Percentiles rank a stretch among this genome's conserved stretches.
These are phyloP conservation scores for Ataeniobius toweri DNA, from an alignment of 2,797 vertebrate genomes.

Conservation along the genomic window DNA sequence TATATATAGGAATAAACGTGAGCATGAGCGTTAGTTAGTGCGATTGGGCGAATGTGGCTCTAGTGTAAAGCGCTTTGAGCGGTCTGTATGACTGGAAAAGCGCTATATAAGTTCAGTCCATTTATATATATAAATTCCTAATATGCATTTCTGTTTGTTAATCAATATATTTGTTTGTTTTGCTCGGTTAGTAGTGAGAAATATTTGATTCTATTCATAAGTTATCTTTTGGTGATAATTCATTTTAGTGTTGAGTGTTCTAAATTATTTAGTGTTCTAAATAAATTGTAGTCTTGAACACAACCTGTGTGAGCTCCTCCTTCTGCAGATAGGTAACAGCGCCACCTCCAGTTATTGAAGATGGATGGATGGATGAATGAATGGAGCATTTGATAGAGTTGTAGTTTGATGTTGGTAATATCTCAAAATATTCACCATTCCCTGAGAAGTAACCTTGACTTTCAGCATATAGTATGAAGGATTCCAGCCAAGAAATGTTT, in stretches of 20 bases:
- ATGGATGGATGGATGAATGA: too few relatives aligned
- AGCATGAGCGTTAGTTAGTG: too few relatives aligned
- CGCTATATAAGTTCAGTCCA: too few relatives aligned
- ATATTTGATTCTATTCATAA: background rate
- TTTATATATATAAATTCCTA: too few relatives aligned
- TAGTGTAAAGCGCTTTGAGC: too few relatives aligned
- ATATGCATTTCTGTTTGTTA: background rate
- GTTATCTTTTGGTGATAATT: background rate
- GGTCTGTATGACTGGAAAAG: too few relatives aligned
- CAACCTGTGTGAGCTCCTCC: background rate
- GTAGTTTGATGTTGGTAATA: background rate
- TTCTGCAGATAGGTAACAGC: background rate
- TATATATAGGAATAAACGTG: too few relatives aligned
- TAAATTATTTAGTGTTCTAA: background rate
- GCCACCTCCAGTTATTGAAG: background rate
- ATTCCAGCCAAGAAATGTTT: slow-evolving; percentile 2
- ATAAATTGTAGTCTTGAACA: background rate
- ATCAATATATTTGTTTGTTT: background rate
- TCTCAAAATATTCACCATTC: background rate
- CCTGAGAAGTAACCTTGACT: background rate
- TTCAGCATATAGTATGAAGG: background rate
- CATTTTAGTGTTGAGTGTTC: background rate
- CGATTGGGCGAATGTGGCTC: too few relatives aligned
- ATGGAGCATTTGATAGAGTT: background rate
- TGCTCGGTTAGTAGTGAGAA: background rate